Conservation (phyloP, 2,113 vertebrate genomes). For the Ascaphus truei region DNA sequence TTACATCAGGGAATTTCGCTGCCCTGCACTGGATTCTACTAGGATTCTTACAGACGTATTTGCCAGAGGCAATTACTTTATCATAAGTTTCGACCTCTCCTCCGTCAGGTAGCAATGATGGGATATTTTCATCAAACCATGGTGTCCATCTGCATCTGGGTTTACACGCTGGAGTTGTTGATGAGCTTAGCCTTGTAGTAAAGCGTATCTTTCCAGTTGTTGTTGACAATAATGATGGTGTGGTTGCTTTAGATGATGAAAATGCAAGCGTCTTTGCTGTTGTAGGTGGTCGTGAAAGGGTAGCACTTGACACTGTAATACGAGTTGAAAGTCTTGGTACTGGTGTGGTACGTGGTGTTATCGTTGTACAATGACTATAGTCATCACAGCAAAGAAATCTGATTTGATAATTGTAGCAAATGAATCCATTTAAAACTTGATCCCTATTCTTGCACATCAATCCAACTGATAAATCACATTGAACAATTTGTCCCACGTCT, state of each 20-base stretch:
- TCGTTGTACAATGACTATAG: conserved; percentile 16
- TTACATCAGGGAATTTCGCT: not conserved
- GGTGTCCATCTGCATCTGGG: not conserved
- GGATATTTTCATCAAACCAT: not conserved
- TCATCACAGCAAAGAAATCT: conserved; percentile 52
- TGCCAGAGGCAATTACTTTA: not conserved
- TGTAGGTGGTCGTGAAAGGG: not conserved
- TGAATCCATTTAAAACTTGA: conserved; percentile 40
- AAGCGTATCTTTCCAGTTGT: too few species aligned
- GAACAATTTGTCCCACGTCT: conserved; percentile 46
- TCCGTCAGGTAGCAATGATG: not conserved
- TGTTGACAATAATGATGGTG: too few species aligned
- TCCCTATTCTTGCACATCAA: conserved; percentile 56
- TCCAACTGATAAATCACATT: conserved; percentile 43
- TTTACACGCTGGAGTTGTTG: not conserved
- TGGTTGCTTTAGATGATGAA: too few species aligned
- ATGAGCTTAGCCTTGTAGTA: not conserved
- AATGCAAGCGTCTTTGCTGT: not conserved
- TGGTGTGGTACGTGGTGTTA: not conserved
- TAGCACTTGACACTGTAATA: not conserved
- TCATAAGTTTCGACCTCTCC: not conserved
- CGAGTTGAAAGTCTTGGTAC: not conserved
- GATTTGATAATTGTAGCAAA: conserved; percentile 58
- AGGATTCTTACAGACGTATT: not conserved
- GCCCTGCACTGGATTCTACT: conserved; percentile 4